Conservation (phyloP, 2,113 vertebrate genomes). For the Coptodon bakossiorum region DNA sequence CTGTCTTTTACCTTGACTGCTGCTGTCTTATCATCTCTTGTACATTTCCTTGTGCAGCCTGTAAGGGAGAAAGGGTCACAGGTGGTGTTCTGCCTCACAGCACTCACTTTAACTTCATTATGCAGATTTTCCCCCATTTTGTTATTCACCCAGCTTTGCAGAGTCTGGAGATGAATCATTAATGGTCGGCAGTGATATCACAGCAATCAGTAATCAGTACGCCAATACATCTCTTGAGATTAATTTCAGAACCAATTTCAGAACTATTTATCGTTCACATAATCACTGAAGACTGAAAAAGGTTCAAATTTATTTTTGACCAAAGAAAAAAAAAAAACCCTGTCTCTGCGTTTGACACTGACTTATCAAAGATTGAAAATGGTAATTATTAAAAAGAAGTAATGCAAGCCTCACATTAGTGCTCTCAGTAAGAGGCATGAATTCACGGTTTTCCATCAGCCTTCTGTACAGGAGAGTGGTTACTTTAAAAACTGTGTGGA, state of each 20-base stretch:
- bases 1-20: not conserved
- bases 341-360: not conserved
- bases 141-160: not conserved
- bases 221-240: not conserved
- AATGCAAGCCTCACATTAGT: not conserved
- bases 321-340: fast-evolving
- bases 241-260: not conserved
- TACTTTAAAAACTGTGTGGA: not conserved
- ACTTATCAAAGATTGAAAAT: not conserved
- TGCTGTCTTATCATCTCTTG: not conserved
- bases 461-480: not conserved
- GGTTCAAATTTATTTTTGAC: not conserved
- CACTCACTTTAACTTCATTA: not conserved
- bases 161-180: not conserved
- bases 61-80: not conserved
- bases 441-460: not conserved
- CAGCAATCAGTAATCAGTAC: not conserved
- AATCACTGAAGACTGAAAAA: not conserved
- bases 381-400: not conserved
- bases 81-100: conserved; percentile 1
- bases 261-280: not conserved
- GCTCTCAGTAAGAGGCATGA: not conserved
- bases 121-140: conserved; percentile 3
- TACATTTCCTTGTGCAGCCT: not conserved
- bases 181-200: not conserved